Base-by-base conservation (phyloP, 2,113 vertebrate genomes). In the Syrmaticus mikado region DNA sequence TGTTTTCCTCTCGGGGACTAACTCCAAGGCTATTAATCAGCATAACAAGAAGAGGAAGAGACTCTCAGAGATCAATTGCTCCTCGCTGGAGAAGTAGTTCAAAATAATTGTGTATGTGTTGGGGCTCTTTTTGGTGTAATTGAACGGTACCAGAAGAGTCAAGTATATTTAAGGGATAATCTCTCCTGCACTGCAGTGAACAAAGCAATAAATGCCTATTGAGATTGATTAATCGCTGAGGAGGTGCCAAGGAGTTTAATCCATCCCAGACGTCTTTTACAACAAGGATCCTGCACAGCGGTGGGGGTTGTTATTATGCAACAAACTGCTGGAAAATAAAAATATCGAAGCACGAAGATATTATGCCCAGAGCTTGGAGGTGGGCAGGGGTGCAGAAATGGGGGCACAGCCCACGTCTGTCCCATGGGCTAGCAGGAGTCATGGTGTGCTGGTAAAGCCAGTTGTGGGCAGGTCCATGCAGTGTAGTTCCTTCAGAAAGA, bases 31-130 rank as follows among this genome's bases (percentile, higher is more conserved):
- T 70, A 95, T 97, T 94, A 68, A 96, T 97, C 97, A 96, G 95
- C 81, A 91, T 95, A 95, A 94, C 84, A 97, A 89, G 92, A 82
- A 52, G 88, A 22, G 85, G 96, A 97, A 96, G 96, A 97, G 97
- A 96, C 97, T 96, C 85, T 87, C 88, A 71, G 95, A 92, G 97
- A 97, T 97, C 97, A 97, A 95, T 95, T 95, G 93, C 95, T 95
- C 92, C 85, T 94, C 2, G 2, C 83, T 88, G 93, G 95, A 96
- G 82, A 96, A 97, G 94, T 83, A 94, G 96, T 90, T 97, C 94
- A 92, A 96, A 97, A 97, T 96, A 95, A 95, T 85, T 95, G 94
- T 92, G 18, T 89, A 55, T 91, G 71, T 94, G 95, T 94, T 94
- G 96, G 95, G 96, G 95, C 71, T 86, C 87, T 97, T 95, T 96